Conservation (phyloP, 2,113 vertebrate genomes). For the Paracanthobrama guichenoti region DNA sequence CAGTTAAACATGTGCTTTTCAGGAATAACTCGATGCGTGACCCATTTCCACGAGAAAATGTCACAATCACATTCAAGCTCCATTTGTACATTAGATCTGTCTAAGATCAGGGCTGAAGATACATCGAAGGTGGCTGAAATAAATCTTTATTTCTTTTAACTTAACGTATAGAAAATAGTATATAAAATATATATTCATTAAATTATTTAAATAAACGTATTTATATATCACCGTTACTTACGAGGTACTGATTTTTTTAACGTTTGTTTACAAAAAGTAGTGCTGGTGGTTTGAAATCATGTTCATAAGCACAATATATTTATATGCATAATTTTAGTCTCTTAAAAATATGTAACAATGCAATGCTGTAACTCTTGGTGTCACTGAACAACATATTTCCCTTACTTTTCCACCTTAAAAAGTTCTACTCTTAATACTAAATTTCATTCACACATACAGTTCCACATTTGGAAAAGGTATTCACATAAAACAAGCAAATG, state of each 20-base stretch:
- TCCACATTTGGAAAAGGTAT: conserved; percentile 76
- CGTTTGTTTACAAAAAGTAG: conserved; percentile 77
- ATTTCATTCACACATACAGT: conserved; percentile 76
- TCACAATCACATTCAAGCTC: conserved; percentile 81
- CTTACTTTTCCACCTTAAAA: conserved; percentile 57
- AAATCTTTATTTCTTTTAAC: conserved; percentile 75
- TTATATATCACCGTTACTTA: conserved; percentile 78
- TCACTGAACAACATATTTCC: conserved; percentile 66
- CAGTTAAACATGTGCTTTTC: conserved; percentile 77
- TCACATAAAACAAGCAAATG: conserved; percentile 82
- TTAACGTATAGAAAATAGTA: conserved; percentile 84
- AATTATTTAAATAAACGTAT: conserved; percentile 84
- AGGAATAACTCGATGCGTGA: conserved; percentile 78
- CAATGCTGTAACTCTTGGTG: conserved; percentile 80
- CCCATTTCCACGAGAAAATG: conserved; percentile 78
- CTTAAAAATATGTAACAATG: conserved; percentile 81
- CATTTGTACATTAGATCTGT: conserved; percentile 73
- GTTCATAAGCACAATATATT: conserved; percentile 82
- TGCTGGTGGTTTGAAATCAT: conserved; percentile 84
- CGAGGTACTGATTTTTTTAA: conserved; percentile 71
- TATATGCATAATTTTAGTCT: conserved; percentile 82
- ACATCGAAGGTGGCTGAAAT: conserved; percentile 73
- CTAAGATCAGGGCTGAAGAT: conserved; percentile 71
- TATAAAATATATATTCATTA: conserved; percentile 86
- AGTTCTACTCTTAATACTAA: conserved; percentile 71